Conservation (phyloP, 1,140 invertebrate genomes). For the Stegodyphus dumicola region DNA sequence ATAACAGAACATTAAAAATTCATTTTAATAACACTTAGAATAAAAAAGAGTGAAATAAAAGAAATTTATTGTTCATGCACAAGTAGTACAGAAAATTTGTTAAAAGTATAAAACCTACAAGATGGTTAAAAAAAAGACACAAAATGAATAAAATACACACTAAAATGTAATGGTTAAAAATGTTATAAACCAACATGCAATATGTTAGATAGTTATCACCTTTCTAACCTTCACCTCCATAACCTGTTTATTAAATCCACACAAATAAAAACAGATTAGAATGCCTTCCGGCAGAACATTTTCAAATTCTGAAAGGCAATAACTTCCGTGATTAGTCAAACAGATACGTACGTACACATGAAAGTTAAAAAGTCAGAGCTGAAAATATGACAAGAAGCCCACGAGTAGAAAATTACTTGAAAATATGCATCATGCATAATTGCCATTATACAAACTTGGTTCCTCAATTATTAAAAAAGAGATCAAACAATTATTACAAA, state of each 20-base stretch:
- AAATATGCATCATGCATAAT: no score
- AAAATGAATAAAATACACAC: neutral
- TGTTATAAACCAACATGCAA: slow-evolving; percentile 39
- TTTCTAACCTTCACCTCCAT: slow-evolving; percentile 52
- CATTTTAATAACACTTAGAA: neutral
- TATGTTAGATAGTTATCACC: slow-evolving; percentile 46
- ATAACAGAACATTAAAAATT: neutral
- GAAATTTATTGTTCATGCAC: neutral
- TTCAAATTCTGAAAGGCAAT: slow-evolving; percentile 51
- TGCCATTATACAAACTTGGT: no score
- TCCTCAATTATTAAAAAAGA: no score
- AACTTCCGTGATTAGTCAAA: slow-evolving; percentile 47
- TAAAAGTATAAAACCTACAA: neutral
- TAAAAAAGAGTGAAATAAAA: neutral
- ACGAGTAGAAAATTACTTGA: no score
- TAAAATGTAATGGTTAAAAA: slow-evolving; percentile 5
- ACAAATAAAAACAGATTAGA: slow-evolving; percentile 37
- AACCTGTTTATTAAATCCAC: slow-evolving; percentile 36
- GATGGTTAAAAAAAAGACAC: slow-evolving; percentile 3
- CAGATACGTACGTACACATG: neutral
- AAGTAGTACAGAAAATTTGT: neutral
- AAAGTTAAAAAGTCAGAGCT: slow-evolving; percentile 26
- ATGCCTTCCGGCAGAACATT: slow-evolving; percentile 16
- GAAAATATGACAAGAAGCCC: slow-evolving; percentile 13
- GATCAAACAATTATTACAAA: no score